Evolutionary conservation across 1,140 invertebrate genomes (phyloP).

Genomic region (Ceratosolen fusciceps): DNA sequence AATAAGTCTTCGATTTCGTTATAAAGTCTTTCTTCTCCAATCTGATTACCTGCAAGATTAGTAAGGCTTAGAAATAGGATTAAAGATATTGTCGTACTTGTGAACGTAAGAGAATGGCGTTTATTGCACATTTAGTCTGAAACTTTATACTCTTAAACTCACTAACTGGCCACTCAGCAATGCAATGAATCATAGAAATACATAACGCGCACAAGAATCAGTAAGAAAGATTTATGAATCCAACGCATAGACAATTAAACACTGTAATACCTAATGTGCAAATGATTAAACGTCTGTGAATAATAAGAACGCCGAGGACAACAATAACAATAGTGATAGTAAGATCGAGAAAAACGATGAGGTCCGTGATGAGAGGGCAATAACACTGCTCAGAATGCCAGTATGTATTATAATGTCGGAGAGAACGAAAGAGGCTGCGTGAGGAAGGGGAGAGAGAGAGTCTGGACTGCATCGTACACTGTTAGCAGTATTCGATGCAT

Average conservation of each 20-base stretch:
- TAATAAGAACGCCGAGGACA: no score
- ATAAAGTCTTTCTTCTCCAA: not conserved
- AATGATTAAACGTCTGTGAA: constrained; percentile 5
- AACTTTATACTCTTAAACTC: not conserved
- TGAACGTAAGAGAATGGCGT: no score
- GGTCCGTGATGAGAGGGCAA: not conserved
- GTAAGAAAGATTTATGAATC: constrained; percentile 25
- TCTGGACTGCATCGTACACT: constrained; percentile 54
- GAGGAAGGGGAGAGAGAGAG: constrained; percentile 26
- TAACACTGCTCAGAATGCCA: not conserved
- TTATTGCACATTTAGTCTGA: not conserved
- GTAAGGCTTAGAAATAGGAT: no score
- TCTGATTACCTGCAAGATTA: no score
- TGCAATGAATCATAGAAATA: not conserved
- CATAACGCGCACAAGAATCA: not conserved
- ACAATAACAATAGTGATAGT: no score
- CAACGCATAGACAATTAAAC: constrained; percentile 6
- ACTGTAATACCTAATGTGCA: constrained; percentile 22
- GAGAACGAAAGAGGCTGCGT: constrained; percentile 25
- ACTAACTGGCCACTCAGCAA: no score
- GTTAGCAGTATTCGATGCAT: constrained; percentile 53
- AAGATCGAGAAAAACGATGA: not conserved
- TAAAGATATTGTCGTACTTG: no score
- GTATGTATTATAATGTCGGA: constrained; percentile 11
- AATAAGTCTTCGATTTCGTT: no score